Conservation (phyloP, 2,797 vertebrate genomes). For the Poecilia gillii region DNA sequence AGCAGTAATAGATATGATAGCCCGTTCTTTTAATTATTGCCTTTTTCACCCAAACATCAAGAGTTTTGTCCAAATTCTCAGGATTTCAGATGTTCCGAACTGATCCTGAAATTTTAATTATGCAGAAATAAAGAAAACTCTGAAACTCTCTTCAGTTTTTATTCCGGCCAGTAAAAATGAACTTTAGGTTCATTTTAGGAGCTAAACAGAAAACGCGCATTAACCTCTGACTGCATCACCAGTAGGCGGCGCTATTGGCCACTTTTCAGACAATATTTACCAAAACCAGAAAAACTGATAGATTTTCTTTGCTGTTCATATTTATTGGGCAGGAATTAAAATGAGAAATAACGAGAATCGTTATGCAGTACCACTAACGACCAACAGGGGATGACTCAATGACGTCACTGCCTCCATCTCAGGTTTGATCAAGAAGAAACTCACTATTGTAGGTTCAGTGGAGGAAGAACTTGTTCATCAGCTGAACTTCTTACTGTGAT, state of each 20-base stretch:
- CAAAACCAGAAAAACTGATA: neutral
- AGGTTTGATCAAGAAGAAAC: neutral
- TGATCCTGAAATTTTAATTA: neutral
- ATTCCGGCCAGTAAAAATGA: constrained; percentile 27
- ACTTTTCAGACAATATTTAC: neutral
- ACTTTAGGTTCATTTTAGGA: constrained; percentile 33
- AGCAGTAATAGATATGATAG: neutral
- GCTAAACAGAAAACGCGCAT: neutral
- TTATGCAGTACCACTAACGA: neutral
- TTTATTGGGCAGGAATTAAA: neutral
- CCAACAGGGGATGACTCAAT: neutral
- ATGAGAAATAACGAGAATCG: neutral
- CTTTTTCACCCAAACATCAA: neutral
- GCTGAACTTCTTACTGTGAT: neutral
- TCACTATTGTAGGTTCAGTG: neutral
- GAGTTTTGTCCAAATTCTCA: neutral
- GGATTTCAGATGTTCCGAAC: neutral
- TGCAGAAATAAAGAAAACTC: neutral
- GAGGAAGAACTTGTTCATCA: neutral
- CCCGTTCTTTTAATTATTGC: neutral
- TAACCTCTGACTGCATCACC: neutral
- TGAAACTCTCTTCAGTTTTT: neutral
- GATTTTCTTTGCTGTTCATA: neutral
- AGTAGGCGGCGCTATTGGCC: neutral
- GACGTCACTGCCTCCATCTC: neutral